Conservation (phyloP, 2,797 vertebrate species). For the Tokudaia tokunoshimensis region DNA sequence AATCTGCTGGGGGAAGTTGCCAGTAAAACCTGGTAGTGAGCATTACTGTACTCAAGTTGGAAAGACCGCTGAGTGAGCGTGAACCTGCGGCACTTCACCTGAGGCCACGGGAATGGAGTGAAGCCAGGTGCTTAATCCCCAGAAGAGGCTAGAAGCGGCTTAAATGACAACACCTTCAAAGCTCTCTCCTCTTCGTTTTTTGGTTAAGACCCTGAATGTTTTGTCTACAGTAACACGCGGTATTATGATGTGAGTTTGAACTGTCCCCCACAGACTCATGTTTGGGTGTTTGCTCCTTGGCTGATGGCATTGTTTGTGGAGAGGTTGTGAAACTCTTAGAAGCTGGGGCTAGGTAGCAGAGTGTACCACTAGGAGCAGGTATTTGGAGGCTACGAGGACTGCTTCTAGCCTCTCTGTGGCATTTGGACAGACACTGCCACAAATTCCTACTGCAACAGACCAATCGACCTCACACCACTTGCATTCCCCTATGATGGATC, state of each 20-base stretch:
- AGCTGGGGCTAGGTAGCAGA: neutral
- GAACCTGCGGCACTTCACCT: neutral
- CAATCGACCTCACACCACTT: neutral
- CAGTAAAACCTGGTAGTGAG: neutral
- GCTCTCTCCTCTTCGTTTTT: neutral
- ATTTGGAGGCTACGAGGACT: neutral
- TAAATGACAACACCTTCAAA: neutral
- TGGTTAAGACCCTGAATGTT: neutral
- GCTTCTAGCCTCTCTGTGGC: neutral
- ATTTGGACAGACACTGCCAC: neutral
- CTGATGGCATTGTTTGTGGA: neutral
- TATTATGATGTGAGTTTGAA: neutral
- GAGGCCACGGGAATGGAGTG: neutral
- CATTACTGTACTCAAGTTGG: neutral
- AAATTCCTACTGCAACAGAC: neutral
- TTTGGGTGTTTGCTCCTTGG: neutral
- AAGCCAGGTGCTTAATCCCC: neutral
- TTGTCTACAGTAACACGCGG: neutral
- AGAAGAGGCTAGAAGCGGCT: neutral
- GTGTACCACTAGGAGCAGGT: neutral
- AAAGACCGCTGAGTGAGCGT: constrained; percentile 32
- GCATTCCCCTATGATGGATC: neutral
- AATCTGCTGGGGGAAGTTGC: neutral
- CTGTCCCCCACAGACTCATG: neutral
- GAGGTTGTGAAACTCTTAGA: neutral